Conservation (phyloP, 2,888 invertebrate species). For the Isoperla grammatica region DNA sequence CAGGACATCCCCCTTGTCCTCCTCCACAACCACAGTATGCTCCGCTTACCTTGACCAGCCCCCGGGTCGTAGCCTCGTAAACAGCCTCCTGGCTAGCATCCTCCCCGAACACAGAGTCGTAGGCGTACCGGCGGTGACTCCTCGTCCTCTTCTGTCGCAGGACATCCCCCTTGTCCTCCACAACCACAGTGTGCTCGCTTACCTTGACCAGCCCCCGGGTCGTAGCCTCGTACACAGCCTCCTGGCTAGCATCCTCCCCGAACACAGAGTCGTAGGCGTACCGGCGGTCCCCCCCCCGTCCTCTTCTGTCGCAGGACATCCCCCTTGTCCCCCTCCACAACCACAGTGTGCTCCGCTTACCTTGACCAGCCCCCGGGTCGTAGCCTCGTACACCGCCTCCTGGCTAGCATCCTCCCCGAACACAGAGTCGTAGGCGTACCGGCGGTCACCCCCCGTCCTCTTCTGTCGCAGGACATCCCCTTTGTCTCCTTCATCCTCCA, state of each 20-base stretch:
- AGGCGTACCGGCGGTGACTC: constrained; percentile 78
- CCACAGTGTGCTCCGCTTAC: too few relatives aligned
- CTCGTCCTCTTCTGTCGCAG: constrained; percentile 62
- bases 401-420: constrained; percentile 84
- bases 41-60: too few relatives aligned
- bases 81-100: constrained; percentile 81
- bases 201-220: constrained; percentile 60
- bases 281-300: constrained; percentile 58
- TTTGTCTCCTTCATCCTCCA: constrained; percentile 57
- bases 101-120: constrained; percentile 86
- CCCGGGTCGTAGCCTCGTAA: constrained; percentile 78
- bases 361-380: constrained; percentile 82
- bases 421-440: constrained; percentile 84
- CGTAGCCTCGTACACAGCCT: constrained; percentile 82
- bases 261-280: constrained; percentile 89
- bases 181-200: constrained; percentile 57
- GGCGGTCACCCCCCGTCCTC: constrained; percentile 61
- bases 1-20: constrained; percentile 56
- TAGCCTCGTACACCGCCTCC: constrained; percentile 80
- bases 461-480: constrained; percentile 62
- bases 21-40: constrained; percentile 63
- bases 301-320: constrained; percentile 65
- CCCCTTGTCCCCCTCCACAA: constrained; percentile 49
- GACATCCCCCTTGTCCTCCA: constrained; percentile 56
- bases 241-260: constrained; percentile 79